Evolutionary conservation across 1,140 invertebrate genomes (phyloP).

Genomic region (Archegozetes longisetosus): DNA sequence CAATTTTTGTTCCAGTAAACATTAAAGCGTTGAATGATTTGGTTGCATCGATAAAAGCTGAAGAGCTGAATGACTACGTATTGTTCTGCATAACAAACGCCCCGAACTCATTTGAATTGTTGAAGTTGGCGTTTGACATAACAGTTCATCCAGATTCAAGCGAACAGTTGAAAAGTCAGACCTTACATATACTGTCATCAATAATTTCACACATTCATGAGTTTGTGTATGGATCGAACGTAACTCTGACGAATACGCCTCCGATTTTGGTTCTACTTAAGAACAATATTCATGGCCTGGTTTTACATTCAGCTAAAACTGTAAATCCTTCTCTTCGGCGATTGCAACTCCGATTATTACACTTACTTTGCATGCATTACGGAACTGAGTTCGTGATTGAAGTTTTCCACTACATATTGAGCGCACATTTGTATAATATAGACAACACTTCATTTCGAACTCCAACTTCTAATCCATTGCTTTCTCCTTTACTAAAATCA

Average conservation of each 20-base stretch:
- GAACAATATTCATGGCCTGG: conserved; percentile 7
- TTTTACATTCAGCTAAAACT: background rate
- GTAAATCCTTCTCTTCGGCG: background rate
- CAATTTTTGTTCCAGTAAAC: conserved; percentile 12
- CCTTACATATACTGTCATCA: conserved; percentile 5
- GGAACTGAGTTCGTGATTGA: conserved; percentile 7
- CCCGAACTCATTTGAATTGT: conserved; percentile 13
- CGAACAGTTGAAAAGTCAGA: background rate
- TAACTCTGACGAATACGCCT: background rate
- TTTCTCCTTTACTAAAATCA: conserved; percentile 5
- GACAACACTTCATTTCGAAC: background rate
- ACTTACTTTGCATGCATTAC: conserved; percentile 13
- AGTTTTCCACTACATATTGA: conserved; percentile 13
- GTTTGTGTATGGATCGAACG: background rate
- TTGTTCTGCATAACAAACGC: conserved; percentile 14
- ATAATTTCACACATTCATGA: conserved; percentile 13
- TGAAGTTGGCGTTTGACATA: conserved; percentile 11
- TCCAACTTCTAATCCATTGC: conserved; percentile 2
- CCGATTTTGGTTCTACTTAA: conserved; percentile 10
- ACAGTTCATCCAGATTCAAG: background rate
- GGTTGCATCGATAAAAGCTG: background rate
- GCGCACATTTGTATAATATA: background rate
- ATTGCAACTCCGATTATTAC: conserved; percentile 10
- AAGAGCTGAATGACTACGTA: conserved; percentile 7
- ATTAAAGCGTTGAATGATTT: conserved; percentile 13